Conservation (phyloP, 2,888 invertebrate species). For the Sthenelais limicola region DNA sequence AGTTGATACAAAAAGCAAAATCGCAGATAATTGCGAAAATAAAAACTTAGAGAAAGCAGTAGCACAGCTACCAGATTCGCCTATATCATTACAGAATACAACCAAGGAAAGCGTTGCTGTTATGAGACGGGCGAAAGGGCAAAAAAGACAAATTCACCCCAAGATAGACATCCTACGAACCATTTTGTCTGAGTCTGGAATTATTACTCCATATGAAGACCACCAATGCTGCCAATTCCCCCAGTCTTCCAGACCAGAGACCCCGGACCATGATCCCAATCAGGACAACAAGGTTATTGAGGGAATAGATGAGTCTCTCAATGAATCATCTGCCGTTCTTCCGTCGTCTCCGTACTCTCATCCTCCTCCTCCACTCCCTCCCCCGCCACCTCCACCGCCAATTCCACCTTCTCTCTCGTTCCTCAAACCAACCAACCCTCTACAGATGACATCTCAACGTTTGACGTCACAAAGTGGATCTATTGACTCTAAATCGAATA, state of each 20-base stretch:
- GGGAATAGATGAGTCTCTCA: too few species aligned
- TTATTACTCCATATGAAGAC: slow-evolving; percentile 8
- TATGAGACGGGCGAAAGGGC: neutral
- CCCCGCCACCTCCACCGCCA: slow-evolving; percentile 19
- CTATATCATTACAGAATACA: neutral
- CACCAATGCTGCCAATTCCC: neutral
- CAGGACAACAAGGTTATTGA: too few species aligned
- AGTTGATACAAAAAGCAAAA: too few species aligned
- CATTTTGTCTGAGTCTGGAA: slow-evolving; percentile 16
- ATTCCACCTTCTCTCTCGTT: neutral
- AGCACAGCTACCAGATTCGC: neutral
- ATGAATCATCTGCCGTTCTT: too few species aligned
- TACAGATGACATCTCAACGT: neutral
- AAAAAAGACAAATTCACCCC: slow-evolving; percentile 18
- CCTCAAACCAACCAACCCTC: neutral
- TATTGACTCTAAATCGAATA: neutral
- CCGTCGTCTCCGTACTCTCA: too few species aligned
- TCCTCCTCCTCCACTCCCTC: too few species aligned
- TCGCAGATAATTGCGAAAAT: neutral
- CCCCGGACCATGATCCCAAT: too few species aligned
- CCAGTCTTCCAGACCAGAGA: too few species aligned
- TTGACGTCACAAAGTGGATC: too few species aligned
- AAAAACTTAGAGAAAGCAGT: neutral
- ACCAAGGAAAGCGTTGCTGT: neutral
- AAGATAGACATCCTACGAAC: neutral